Evolutionary conservation across 1,140 invertebrate species (phyloP), one percentile per base, ranked within the genome.

Genomic region (Andricus grossulariae): DNA sequence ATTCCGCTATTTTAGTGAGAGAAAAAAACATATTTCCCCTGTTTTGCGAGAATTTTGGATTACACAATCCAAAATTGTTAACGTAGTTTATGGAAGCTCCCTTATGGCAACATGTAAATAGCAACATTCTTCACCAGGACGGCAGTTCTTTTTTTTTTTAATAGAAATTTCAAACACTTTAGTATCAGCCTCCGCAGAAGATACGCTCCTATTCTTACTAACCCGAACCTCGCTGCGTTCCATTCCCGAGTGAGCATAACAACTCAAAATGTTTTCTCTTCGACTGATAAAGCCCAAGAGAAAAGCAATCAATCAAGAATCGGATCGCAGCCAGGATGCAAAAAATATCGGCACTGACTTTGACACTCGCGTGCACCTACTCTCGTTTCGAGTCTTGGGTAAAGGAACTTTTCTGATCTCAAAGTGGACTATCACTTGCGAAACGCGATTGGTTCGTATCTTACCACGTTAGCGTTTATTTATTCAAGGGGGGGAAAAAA

Each of bases 351-450:
- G 25, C 60, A 66, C 60, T 39, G 21, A 66, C 60, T 66, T 66
- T 66, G 25, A 66, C 60, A 66, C 60, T 66, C 60, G 60, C 60
- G 60, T 66, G 60, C 60, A 66, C 60, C 60, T 19, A 66, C 39
- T 66, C 60, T 60, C 25, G 11, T 15, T 60, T 60, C 12, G 25
- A 66, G 25, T 66, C 32, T 66, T 66, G 8, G 60, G 39, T 45
- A 45, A 45, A 45, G 39, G 39, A 45, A 45, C 39, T 45, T 45
- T 45, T 5, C 18, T 54, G 15, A 8, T 66, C 15, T 66, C 60
- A 32, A 66, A 66, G n/a, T 66, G 25, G 60, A 66, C 60, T 39
- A 66, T 39, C 16, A 66, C 32, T 66, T 66, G 60, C 39, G 60
- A 66, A 66, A 66, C 60, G 32, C 25, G 13, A 39, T 66, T 66